Conservation (phyloP, 2,888 invertebrate genomes). For the Apeira syringaria region DNA sequence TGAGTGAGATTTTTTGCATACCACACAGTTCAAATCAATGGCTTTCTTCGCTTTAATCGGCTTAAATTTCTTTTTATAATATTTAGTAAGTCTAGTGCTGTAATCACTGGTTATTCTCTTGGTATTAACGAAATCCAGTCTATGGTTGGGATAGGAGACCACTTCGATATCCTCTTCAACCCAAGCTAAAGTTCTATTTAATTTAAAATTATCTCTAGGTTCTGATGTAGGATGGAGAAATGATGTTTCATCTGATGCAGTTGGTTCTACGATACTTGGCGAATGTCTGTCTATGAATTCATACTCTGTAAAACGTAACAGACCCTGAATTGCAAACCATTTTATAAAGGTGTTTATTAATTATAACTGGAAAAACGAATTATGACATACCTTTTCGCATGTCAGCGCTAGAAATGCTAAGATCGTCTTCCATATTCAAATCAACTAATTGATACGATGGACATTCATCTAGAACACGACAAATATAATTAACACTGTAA, state of each 20-base stretch:
- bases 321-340: too few species aligned
- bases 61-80: conserved; percentile 34
- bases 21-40: conserved; percentile 21
- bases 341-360: too few species aligned
- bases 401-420: conserved; percentile 39
- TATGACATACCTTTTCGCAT: conserved; percentile 41
- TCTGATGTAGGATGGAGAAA: conserved; percentile 6
- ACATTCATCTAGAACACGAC: conserved; percentile 4
- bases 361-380: too few species aligned
- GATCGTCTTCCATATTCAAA: conserved; percentile 36
- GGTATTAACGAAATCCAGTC: conserved; percentile 33
- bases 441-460: conserved; percentile 24
- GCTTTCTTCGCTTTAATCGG: conserved; percentile 30
- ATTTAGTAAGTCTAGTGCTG: conserved; percentile 27
- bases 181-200: conserved; percentile 56
- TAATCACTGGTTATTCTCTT: conserved; percentile 44
- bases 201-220: conserved; percentile 31
- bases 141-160: conserved; percentile 35
- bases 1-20: conserved; percentile 29
- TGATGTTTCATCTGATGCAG: conserved; percentile 8
- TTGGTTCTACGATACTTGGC: conserved; percentile 26
- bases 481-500: too few species aligned
- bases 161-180: conserved; percentile 46
- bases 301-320: conserved; percentile 32
- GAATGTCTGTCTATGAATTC: conserved; percentile 35